phyloP scores from a whole-genome alignment of 92 coral and sea anemone species.

The Scolanthus callimorphus region DNA sequence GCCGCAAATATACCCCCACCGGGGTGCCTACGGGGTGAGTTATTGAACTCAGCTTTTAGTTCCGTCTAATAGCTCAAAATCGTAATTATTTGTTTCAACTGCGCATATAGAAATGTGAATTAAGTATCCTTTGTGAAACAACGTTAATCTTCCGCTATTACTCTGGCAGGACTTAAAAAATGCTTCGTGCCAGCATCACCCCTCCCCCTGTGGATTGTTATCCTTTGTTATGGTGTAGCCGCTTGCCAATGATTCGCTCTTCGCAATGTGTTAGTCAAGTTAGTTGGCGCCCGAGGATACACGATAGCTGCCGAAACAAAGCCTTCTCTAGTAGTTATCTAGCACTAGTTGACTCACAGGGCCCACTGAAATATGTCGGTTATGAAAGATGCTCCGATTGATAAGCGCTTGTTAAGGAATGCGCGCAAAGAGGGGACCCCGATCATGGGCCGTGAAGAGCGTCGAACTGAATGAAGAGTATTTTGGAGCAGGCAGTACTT shows the following conservation, averaged over 20 bases:
- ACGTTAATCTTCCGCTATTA: no score
- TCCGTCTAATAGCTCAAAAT: no score
- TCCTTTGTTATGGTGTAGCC: slow-evolving; percentile 71
- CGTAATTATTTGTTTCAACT: no score
- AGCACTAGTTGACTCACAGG: slow-evolving; percentile 85
- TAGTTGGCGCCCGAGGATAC: slow-evolving; percentile 93
- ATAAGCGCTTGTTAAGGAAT: slow-evolving; percentile 41
- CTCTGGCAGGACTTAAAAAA: no score
- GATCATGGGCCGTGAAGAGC: slow-evolving; percentile 35
- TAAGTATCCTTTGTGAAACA: no score
- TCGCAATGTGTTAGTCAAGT: slow-evolving; percentile 60
- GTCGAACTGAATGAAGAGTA: slow-evolving; percentile 58
- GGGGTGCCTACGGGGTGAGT: no score
- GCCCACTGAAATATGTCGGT: slow-evolving; percentile 79
- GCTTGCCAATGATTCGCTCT: slow-evolving; percentile 65
- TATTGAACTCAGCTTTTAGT: no score
- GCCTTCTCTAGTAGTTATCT: slow-evolving; percentile 73
- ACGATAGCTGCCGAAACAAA: slow-evolving; percentile 82
- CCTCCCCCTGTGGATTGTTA: slow-evolving; percentile 21
- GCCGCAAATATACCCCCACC: no score
- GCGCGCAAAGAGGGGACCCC: slow-evolving; percentile 31
- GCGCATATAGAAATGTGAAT: no score
- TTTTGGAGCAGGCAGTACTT: no score
- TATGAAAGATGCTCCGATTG: slow-evolving; percentile 84
- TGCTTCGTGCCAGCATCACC: no score